A percentile compares a stretch with the other conserved stretches of the same genome.
These are phyloP conservation scores for Brachyhypopomus gauderio DNA, from an alignment of 2,113 vertebrate species.

Conservation along the genomic window DNA sequence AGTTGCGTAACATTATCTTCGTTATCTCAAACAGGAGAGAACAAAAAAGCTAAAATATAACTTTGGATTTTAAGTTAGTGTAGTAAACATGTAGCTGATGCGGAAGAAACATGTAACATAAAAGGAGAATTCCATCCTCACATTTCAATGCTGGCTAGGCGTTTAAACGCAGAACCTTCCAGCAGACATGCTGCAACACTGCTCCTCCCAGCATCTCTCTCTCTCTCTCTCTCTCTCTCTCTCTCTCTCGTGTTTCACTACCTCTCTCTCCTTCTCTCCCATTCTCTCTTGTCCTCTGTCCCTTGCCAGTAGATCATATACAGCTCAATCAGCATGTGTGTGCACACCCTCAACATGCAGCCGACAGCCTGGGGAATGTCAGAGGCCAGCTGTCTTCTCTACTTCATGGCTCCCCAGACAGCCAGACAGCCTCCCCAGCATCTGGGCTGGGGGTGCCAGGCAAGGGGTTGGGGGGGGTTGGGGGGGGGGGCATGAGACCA, in stretches of 20 bases:
- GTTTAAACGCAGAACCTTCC: too few species aligned
- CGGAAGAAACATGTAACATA: too few species aligned
- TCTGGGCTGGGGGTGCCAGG: slow-evolving; percentile 44
- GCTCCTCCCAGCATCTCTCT: background rate
- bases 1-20: too few species aligned
- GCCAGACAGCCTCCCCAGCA: slow-evolving; percentile 1
- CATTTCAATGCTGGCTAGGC: too few species aligned
- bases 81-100: too few species aligned
- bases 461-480: background rate
- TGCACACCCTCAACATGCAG: slow-evolving; percentile 47
- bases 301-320: slow-evolving; percentile 50
- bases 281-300: slow-evolving; percentile 16
- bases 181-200: too few species aligned
- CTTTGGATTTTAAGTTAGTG: too few species aligned
- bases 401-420: slow-evolving; percentile 66
- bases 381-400: slow-evolving; percentile 66
- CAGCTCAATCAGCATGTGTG: slow-evolving; percentile 62
- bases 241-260: background rate
- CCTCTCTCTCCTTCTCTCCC: background rate
- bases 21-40: too few species aligned
- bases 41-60: too few species aligned
- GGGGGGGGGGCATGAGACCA: background rate
- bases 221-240: slow-evolving; percentile 4
- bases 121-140: too few species aligned
- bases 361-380: slow-evolving; percentile 22